Conservation (phyloP, 64 coral and sea anemone species). For the Pocillopora damicornis region DNA sequence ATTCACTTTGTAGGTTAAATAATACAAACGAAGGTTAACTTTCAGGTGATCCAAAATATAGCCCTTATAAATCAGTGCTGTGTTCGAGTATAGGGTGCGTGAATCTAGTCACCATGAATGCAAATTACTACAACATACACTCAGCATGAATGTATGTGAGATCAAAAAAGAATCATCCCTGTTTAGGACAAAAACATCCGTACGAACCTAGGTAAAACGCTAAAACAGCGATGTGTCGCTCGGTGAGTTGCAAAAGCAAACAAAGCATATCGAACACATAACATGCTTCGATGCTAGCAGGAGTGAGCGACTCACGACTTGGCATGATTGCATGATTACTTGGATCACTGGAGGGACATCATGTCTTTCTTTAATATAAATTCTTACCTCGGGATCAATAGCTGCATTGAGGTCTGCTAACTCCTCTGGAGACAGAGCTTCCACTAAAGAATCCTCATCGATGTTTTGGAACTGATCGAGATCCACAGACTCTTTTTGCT, state of each 20-base stretch:
- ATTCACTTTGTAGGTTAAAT: background rate
- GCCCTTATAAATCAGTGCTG: background rate
- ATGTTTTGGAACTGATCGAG: conserved; percentile 70
- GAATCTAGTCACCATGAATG: background rate
- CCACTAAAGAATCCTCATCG: conserved; percentile 79
- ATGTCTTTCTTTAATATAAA: background rate
- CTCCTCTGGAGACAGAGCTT: conserved; percentile 77
- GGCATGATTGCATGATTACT: conserved; percentile 1
- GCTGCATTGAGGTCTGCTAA: conserved; percentile 72
- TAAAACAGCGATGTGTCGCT: background rate
- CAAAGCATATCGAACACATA: background rate
- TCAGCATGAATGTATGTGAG: background rate
- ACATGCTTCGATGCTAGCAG: background rate
- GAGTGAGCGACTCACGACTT: background rate
- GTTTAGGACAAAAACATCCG: background rate
- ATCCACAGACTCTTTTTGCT: conserved; percentile 52
- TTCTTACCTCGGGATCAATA: conserved; percentile 83
- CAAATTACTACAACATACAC: background rate
- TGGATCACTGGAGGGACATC: background rate
- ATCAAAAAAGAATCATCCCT: background rate
- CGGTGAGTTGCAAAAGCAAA: background rate
- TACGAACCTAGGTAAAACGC: background rate
- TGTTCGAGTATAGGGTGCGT: background rate
- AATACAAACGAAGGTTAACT: background rate
- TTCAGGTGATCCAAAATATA: no score